Conservation (phyloP, 2,888 invertebrate species). For the Heliconius ethilla region DNA sequence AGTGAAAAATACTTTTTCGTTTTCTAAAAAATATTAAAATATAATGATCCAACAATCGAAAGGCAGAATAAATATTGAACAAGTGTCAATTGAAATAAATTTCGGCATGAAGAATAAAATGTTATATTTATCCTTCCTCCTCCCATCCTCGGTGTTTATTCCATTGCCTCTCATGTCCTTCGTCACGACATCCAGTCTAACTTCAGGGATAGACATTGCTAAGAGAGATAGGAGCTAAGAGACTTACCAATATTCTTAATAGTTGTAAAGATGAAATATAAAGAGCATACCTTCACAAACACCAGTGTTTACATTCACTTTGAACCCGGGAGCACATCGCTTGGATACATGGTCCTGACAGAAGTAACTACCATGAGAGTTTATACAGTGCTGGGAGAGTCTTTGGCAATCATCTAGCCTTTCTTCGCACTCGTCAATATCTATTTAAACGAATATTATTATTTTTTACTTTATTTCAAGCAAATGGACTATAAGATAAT, state of each 20-base stretch:
- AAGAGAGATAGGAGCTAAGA: neutral
- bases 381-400: conserved; percentile 86
- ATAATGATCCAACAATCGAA: too few species aligned
- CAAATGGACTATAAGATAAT: neutral
- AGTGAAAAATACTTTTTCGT: too few species aligned
- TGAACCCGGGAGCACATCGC: conserved; percentile 84
- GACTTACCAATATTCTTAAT: neutral
- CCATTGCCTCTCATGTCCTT: too few species aligned
- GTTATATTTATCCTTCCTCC: neutral
- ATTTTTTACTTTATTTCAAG: neutral
- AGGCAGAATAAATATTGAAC: neutral
- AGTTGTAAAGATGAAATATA: neutral
- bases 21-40: too few species aligned
- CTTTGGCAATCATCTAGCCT: conserved; percentile 85
- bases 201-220: too few species aligned
- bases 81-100: neutral
- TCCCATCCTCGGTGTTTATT: too few species aligned
- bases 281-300: conserved; percentile 79
- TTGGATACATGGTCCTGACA: conserved; percentile 85
- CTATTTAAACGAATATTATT: conserved; percentile 60
- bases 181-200: too few species aligned
- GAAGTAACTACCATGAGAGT: conserved; percentile 86
- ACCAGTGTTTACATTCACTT: conserved; percentile 78
- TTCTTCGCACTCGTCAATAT: conserved; percentile 88
- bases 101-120: neutral